Conservation (phyloP, 1,140 invertebrate species). For the Melitaea cinxia region DNA sequence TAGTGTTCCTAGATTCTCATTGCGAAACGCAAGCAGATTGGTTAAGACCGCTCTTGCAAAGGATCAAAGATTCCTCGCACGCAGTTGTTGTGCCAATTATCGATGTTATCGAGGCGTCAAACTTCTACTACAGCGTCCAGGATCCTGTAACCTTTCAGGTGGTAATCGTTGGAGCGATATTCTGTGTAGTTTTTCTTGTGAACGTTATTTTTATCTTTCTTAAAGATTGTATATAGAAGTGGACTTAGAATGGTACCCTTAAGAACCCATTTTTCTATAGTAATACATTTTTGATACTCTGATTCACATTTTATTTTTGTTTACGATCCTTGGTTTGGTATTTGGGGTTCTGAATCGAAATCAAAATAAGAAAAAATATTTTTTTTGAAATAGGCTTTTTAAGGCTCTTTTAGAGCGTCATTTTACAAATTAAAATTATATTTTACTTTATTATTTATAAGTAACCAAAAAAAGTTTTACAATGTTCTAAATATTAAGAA, state of each 20-base stretch:
- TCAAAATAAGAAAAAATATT: too few species aligned
- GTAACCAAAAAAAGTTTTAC: too few species aligned
- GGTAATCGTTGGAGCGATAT: slow-evolving; percentile 16
- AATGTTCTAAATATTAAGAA: too few species aligned
- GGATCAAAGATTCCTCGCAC: slow-evolving; percentile 90
- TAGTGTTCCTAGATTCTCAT: slow-evolving; percentile 97
- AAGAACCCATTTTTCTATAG: not conserved
- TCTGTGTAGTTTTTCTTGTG: slow-evolving; percentile 4
- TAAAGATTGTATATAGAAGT: slow-evolving; percentile 14
- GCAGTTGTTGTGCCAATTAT: slow-evolving; percentile 96
- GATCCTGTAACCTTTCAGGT: slow-evolving; percentile 91
- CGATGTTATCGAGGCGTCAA: slow-evolving; percentile 89
- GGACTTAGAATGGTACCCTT: slow-evolving; percentile 3
- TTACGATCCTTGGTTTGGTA: too few species aligned
- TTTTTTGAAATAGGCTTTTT: too few species aligned
- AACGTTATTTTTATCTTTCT: not conserved
- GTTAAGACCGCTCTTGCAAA: slow-evolving; percentile 92
- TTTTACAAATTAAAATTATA: too few species aligned
- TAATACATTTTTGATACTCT: not conserved
- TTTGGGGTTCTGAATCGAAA: too few species aligned
- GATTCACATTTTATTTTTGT: too few species aligned
- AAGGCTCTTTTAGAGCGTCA: too few species aligned
- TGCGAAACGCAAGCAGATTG: slow-evolving; percentile 93
- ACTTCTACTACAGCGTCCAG: slow-evolving; percentile 72
- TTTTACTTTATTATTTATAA: too few species aligned